These are phyloP conservation scores for Cyphomyrmex costatus DNA, from an alignment of 1,140 invertebrate genomes.

Conservation along the genomic window DNA sequence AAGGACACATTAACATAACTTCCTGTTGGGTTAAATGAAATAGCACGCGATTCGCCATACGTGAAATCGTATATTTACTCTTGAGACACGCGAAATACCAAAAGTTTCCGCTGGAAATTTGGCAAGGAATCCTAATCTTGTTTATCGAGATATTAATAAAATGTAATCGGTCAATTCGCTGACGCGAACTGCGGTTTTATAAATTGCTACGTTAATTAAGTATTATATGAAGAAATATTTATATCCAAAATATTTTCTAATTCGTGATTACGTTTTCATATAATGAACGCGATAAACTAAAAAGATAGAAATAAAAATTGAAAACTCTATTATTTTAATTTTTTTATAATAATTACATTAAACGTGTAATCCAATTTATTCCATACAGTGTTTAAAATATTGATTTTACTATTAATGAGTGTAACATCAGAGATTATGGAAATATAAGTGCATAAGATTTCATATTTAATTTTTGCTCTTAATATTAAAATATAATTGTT, in stretches of 20 bases:
- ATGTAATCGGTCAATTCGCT: conserved; percentile 14
- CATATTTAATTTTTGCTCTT: not conserved
- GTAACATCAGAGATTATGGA: not conserved
- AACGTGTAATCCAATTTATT: conserved; percentile 8
- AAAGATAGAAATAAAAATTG: not conserved
- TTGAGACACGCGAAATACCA: conserved; percentile 33
- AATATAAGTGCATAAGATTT: not conserved
- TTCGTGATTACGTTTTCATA: not conserved
- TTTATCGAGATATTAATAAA: conserved; percentile 52
- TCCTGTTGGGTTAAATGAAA: conserved; percentile 51
- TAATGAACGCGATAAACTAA: not conserved
- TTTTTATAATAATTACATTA: not conserved
- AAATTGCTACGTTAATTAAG: not conserved
- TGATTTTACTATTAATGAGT: not conserved
- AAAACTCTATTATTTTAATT: no score
- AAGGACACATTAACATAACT: conserved; percentile 74
- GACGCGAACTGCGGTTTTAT: not conserved
- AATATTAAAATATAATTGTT: not conserved
- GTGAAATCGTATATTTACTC: conserved; percentile 35
- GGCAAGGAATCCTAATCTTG: conserved; percentile 32
- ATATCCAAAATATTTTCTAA: not conserved
- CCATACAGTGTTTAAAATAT: not conserved
- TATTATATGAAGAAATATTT: not conserved
- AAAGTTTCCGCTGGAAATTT: conserved; percentile 59
- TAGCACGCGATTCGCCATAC: conserved; percentile 62